These are phyloP conservation scores for Globia sparganii DNA, from an alignment of 2,888 invertebrate genomes.

Conservation along the genomic window DNA sequence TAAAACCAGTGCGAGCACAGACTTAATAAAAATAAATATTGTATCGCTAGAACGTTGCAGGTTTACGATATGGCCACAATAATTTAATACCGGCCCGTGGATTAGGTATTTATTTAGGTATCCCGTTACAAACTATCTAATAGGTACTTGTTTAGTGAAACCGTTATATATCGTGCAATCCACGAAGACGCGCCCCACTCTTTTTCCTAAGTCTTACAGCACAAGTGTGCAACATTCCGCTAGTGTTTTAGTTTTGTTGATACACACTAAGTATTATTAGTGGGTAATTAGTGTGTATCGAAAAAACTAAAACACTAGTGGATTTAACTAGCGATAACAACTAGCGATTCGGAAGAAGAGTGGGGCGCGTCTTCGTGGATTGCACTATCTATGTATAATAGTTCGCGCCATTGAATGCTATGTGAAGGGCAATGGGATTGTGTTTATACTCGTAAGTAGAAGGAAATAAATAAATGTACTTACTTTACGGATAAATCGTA, in stretches of 20 bases:
- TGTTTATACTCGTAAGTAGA: not conserved
- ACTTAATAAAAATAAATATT: constrained; percentile 87
- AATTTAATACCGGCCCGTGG: constrained; percentile 82
- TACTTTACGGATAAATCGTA: not conserved
- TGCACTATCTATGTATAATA: too few species aligned
- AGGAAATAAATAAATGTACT: not conserved
- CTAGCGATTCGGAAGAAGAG: too few species aligned
- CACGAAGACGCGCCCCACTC: too few species aligned
- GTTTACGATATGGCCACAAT: constrained; percentile 86
- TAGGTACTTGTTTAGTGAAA: constrained; percentile 56
- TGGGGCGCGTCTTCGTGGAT: too few species aligned
- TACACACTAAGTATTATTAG: too few species aligned
- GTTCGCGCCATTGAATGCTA: constrained; percentile 46
- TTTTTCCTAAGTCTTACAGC: too few species aligned
- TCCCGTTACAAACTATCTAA: constrained; percentile 50
- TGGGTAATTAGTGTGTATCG: too few species aligned
- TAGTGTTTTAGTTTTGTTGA: too few species aligned
- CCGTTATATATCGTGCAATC: too few species aligned
- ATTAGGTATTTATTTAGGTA: constrained; percentile 86
- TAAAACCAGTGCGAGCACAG: constrained; percentile 70
- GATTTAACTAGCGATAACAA: too few species aligned
- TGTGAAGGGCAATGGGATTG: not conserved
- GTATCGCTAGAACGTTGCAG: constrained; percentile 78
- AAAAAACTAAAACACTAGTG: too few species aligned
- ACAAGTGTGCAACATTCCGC: too few species aligned